Evolutionary conservation across 2,888 invertebrate species (phyloP).

Genomic region (Hybos culiciformis): DNA sequence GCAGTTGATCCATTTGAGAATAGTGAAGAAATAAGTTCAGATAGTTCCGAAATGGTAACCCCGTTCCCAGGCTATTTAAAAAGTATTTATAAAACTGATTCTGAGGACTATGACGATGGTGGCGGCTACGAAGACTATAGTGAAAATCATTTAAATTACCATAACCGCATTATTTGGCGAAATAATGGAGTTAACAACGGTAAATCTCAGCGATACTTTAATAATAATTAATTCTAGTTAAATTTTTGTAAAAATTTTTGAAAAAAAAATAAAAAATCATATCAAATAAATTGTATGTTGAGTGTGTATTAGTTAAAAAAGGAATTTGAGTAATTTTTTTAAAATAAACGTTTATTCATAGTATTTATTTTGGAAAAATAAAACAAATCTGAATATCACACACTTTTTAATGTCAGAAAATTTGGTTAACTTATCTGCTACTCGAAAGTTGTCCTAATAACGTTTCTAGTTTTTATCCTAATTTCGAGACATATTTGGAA

Average conservation of each 20-base stretch:
- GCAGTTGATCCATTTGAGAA: constrained; percentile 49
- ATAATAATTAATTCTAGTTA: not conserved
- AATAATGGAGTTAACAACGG: not conserved
- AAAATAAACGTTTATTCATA: too few relatives aligned
- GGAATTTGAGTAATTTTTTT: too few relatives aligned
- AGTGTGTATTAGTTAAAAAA: not conserved
- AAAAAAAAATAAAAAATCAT: not conserved
- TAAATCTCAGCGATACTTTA: not conserved
- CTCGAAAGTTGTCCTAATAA: too few relatives aligned
- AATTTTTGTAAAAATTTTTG: too few relatives aligned
- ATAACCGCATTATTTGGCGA: not conserved
- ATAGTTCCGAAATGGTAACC: constrained; percentile 32
- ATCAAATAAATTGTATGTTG: not conserved
- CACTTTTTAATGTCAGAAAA: not conserved
- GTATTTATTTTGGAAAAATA: too few relatives aligned
- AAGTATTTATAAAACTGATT: constrained; percentile 26
- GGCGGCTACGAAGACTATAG: constrained; percentile 33
- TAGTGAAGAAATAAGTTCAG: constrained; percentile 36
- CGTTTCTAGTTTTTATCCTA: too few relatives aligned
- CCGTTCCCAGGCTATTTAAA: constrained; percentile 34
- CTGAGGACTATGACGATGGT: constrained; percentile 28
- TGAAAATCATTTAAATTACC: constrained; percentile 30
- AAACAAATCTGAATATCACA: not conserved
- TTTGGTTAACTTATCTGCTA: too few relatives aligned
- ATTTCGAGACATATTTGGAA: too few relatives aligned